Base-by-base conservation (phyloP, 2,113 vertebrate genomes). In the Lepus americanus region DNA sequence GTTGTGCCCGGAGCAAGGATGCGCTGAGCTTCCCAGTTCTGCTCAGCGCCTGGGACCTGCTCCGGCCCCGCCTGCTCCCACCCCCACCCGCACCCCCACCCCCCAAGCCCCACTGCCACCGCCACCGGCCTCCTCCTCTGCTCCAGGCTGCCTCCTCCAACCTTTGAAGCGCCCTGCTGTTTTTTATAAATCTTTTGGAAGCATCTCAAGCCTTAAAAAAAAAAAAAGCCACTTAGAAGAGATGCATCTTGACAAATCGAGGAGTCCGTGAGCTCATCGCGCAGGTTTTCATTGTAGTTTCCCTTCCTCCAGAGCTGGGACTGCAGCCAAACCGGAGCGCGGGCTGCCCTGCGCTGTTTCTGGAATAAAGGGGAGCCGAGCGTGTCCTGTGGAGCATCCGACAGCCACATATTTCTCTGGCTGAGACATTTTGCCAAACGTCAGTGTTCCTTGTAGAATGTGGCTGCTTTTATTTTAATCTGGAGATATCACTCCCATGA, bases 361-460 rank as follows among this genome's bases (percentile, higher is more conserved):
- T 97, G 23, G 97, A 96, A 98, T 97, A 98, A 98, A 96, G 78
- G 96, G 96, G 96, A 97, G 92, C 92, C 97, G 97, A 89, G 96
- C 14, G 0, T 39, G 96, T 97, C 97, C 96, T 93, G 91, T 10
- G 23, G 76, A 97, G 94, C 93, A 49, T 49, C 31, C 74, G 91
- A 93, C 90, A 44, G 86, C 67, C 82, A 92, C 95, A 83, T 95
- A 89, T 96, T 97, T 94, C 96, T 94, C 94, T 97, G 97, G 95
- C 96, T 67, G 89, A 74, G 17, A 55, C 74, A 19, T 69, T 83
- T 23, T 94, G 92, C 97, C 95, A 92, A 95, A 95, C 78, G 89
- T 95, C 97, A 86, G 6, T 69, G 97, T 95, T 97, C 4, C 97
- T 97, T 67, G 66, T 95, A 97, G 89, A 89, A 95, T 39, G 76